Evolutionary conservation across 2,888 invertebrate species (phyloP).

Genomic region (Amphipoea oculea): DNA sequence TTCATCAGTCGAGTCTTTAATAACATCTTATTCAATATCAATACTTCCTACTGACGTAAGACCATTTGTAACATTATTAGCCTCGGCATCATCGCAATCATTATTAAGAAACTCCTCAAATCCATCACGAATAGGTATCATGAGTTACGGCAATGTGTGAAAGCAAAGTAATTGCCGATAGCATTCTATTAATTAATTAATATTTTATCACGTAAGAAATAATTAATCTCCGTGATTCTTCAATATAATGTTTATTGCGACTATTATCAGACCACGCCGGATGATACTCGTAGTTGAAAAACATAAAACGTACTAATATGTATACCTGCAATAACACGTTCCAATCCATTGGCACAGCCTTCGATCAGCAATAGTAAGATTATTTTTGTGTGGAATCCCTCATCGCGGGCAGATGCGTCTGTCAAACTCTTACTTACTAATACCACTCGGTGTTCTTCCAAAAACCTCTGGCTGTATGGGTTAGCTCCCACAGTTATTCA

Average conservation of each 20-base stretch:
- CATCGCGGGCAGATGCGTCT: not conserved
- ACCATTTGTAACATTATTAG: conserved; percentile 38
- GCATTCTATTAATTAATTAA: conserved; percentile 39
- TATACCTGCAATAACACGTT: not conserved
- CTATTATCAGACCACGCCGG: conserved; percentile 25
- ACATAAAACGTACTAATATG: not conserved
- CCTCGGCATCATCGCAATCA: conserved; percentile 35
- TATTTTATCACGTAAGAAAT: conserved; percentile 40
- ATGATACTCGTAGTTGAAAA: conserved; percentile 20
- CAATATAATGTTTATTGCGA: conserved; percentile 33
- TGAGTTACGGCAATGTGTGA: conserved; percentile 51
- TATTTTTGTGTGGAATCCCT: not conserved
- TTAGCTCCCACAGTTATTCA: not conserved
- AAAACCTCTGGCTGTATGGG: not conserved
- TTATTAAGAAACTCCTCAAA: conserved; percentile 49
- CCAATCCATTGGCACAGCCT: no score
- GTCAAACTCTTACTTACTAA: not conserved
- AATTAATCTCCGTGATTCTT: conserved; percentile 39
- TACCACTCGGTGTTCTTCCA: not conserved
- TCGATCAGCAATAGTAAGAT: not conserved
- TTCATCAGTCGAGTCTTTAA: not conserved
- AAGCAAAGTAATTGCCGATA: conserved; percentile 54
- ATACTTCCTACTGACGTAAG: conserved; percentile 49
- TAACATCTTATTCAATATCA: conserved; percentile 36
- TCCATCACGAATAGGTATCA: conserved; percentile 51